Base-by-base conservation (phyloP, 2,888 invertebrate species). In the Lithophane semibrunnea region DNA sequence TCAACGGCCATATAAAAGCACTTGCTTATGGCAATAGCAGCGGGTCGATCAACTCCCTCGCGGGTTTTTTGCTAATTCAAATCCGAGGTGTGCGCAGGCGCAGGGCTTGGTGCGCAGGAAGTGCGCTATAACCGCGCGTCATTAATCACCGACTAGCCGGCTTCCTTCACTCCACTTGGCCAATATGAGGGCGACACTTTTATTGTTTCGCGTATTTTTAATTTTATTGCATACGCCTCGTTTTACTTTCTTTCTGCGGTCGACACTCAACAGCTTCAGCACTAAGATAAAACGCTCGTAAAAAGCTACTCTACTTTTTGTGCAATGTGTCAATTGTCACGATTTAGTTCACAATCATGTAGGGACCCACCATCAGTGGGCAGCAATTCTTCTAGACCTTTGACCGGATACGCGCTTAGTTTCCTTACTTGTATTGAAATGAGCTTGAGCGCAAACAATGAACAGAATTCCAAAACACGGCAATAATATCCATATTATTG, bases 381-480 rank as follows among this genome's bases (percentile, higher is more conserved):
- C 52, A 69, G 73, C 72, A 65, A 86, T 81, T 87, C 76, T 84
- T 83, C 75, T 61, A 90, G 92, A 94, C 92, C 91, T 92, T 93
- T 94, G 92, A 92, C 94, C 94, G 93, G 93, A 93, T 92, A 92
- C 90, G 89, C 88, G 90, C 88, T 91, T 90, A 91, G 92, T 92
- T 93, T 94, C 93, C 93, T 92, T 92, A 92, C 90, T 91, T 90
- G 91, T 93, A 94, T 94, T 94, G 92, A 94, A 95, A 94, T 94
- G 92, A 94, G 93, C 91, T 92, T 92, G 91, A 91, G 91, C 91
- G 91, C 94, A 94, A 95, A 95, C 95, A 95, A 95, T 95, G 95
- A 94, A 92, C 93, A 95, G 93, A 94, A 95, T 95, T 95, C 93
- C 94, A 91, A 95, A 95, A 95, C 94, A 94, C 91, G 92, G 94